Evolutionary conservation across 2,113 vertebrate genomes (phyloP), one percentile per base, ranked within the genome.

Genomic region (Pteronura brasiliensis): DNA sequence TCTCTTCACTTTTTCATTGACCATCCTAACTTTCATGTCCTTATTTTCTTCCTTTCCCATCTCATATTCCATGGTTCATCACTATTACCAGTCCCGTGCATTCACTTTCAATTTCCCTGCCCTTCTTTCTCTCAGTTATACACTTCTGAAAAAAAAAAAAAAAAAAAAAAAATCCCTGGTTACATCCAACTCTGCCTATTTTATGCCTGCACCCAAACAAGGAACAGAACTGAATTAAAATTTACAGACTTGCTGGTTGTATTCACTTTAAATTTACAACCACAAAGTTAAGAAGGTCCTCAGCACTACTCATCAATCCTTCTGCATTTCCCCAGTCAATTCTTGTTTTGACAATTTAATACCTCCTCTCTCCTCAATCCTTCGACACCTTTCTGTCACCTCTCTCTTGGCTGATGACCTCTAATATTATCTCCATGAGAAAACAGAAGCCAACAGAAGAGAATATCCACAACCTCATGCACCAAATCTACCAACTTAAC

Each of bases 191-290:
- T 84, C 49, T 57, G 31, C 29, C 65, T 92, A 83, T 69, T 86
- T 20, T 69, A 89, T 59, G 31, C 82, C 59, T 76, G 4, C 17
- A 76, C 34, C 44, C 82, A 93, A 93, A n/a, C 29, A 80, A 55
- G 59, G 52, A 93, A 95, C 9, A 52, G 2, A 95, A 23, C 13
- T 59, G 29, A 71, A 44, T 55, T 96, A 89, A 95, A 86, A 86
- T 36, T 57, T n/a, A n/a, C 21, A 88, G 86, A 82, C 36, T 81
- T 61, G 17, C 12, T 86, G 34, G 29, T 39, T 82, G 31, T 27
- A 67, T 76, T 91, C 72, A 88, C 71, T 96, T 95, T 65, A 93
- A 76, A 89, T 55, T 34, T 65, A 95, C n/a, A 61, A 77, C 25
- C 92, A 87, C 80, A 96, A 69, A 91, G 44, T 81, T 76, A 72